Evolutionary conservation across 2,888 invertebrate species (phyloP), one percentile per base, ranked within the genome.

Genomic region (Marasmarcha lunaedactyla): DNA sequence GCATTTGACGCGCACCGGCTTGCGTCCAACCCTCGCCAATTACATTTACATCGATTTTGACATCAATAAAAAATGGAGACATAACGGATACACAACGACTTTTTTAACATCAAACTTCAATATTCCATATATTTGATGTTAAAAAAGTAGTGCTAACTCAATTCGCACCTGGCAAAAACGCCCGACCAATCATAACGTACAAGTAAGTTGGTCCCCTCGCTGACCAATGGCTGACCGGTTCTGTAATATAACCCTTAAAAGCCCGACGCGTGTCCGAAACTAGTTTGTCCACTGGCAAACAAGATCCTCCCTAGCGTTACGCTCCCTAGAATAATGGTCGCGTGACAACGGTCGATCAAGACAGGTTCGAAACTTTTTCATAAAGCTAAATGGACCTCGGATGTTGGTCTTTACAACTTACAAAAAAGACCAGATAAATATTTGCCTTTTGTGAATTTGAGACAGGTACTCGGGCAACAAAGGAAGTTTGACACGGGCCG

Each of bases 201-300:
- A 35, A 40, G 27, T 25, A 20, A 40, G 42, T 33, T 10, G 15
- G 38, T 45, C 55, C 59, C 62, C 57, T 50, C 42, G 49, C 61
- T 78, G 76, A 71, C 83, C 83, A 83, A 73, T 79, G 55, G 57
- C 57, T 56, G 63, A 78, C 78, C 78, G 74, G 78, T 79, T 73
- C 54, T 38, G 35, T 40, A 46, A 46, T 30, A 7, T 30, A 30
- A 30, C 6, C 30, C 6, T 25, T 30, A 10, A n/a, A 9, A 4
- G 30, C 30, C 6, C 30, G 30, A 3, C 30, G 30, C 30, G 30
- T 30, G 46, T 49, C 46, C 49, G 11, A 30, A 57, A 54, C 64
- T 63, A 51, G 61, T 61, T 55, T 49, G 52, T 43, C 55, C 15
- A 40, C 13, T 20, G 20, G 20, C 20, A 5, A 20, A 20, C 20